These are phyloP conservation scores for Eptesicus fuscus DNA, from an alignment of 2,113 vertebrate genomes.

Conservation along the genomic window DNA sequence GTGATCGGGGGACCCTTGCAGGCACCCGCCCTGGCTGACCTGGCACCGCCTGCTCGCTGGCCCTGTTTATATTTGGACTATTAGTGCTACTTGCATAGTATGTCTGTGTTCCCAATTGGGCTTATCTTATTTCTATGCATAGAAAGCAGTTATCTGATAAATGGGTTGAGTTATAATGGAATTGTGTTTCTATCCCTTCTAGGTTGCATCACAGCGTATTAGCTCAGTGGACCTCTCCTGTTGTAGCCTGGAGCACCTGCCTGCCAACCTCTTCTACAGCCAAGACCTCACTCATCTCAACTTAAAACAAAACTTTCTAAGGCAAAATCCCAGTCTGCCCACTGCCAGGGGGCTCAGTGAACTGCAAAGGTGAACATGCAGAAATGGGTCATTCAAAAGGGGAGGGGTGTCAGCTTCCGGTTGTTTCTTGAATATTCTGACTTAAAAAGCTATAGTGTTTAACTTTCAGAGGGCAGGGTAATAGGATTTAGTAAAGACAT, in stretches of 20 bases:
- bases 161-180: not conserved
- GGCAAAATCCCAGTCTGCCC: slow-evolving; percentile 79
- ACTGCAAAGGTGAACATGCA: slow-evolving; percentile 89
- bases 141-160: not conserved
- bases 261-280: slow-evolving; percentile 97
- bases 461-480: not conserved
- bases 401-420: not conserved
- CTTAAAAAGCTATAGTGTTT: not conserved
- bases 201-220: slow-evolving; percentile 98
- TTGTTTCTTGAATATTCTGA: not conserved
- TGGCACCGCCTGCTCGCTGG: too few relatives aligned
- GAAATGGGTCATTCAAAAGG: not conserved
- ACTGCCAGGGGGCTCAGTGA: slow-evolving; percentile 87
- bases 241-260: slow-evolving; percentile 96
- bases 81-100: not conserved
- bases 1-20: too few relatives aligned
- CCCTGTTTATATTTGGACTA: not conserved
- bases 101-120: not conserved
- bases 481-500: not conserved
- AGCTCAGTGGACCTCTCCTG: slow-evolving; percentile 98
- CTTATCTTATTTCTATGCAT: not conserved
- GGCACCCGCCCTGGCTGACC: too few relatives aligned
- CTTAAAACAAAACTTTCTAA: slow-evolving; percentile 97
- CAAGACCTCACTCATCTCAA: slow-evolving; percentile 99
- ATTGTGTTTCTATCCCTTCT: slow-evolving; percentile 43